phyloP scores from a whole-genome alignment of 37 sponge, comb jelly and placozoan genomes.

The Oopsacas minuta region DNA sequence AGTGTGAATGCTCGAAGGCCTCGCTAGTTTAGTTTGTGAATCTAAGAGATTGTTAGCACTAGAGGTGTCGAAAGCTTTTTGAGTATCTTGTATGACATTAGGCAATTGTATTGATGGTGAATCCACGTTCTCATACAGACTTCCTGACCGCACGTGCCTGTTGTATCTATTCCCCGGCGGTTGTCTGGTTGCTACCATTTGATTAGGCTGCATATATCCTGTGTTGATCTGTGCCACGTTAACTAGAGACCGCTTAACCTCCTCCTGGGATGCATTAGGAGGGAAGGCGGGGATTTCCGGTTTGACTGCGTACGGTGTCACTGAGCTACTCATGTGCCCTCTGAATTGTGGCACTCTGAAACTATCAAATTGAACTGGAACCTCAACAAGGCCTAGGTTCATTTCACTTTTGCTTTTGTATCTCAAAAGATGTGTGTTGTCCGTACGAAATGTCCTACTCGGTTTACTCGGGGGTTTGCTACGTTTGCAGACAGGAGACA shows the following conservation, averaged over 20 bases:
- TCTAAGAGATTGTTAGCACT: neutral
- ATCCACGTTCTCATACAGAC: neutral
- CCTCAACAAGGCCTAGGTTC: neutral
- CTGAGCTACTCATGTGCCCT: neutral
- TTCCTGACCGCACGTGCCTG: neutral
- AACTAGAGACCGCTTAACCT: neutral
- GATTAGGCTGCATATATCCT: neutral
- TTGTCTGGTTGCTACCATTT: neutral
- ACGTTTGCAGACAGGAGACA: neutral
- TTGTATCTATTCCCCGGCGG: neutral
- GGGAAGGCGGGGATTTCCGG: slow-evolving; percentile 9
- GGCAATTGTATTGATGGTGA: neutral
- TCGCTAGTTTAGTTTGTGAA: neutral
- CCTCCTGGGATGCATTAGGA: neutral
- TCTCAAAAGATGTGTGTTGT: neutral
- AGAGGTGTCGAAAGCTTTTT: neutral
- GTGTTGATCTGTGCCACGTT: neutral
- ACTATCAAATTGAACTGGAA: neutral
- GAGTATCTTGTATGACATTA: neutral
- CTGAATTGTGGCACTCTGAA: neutral
- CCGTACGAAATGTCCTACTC: neutral
- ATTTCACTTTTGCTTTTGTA: slow-evolving; percentile 16
- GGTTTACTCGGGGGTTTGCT: neutral
- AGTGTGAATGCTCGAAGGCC: neutral
- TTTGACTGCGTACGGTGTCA: neutral